Conservation (phyloP, 1,140 invertebrate genomes). For the Drosophila nigrodunni region DNA sequence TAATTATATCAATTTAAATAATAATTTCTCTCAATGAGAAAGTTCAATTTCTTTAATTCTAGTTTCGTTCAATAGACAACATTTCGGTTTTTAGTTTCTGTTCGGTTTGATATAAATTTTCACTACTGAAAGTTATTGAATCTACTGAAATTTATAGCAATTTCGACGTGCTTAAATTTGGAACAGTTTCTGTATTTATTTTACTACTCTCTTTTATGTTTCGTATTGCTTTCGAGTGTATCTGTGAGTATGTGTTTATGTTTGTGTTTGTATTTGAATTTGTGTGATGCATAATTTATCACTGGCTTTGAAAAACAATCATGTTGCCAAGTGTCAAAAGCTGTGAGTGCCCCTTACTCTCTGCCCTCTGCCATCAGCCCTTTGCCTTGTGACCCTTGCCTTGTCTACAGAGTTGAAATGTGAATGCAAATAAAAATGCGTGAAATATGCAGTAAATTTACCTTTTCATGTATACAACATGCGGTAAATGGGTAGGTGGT, state of each 20-base stretch:
- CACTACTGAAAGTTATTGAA: no score
- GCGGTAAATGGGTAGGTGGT: conserved; percentile 17
- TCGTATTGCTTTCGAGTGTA: no score
- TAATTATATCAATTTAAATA: no score
- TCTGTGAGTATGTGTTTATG: conserved; percentile 16
- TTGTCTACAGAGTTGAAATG: conserved; percentile 29
- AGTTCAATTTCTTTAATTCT: no score
- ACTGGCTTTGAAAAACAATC: conserved; percentile 77
- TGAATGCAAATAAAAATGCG: conserved; percentile 75
- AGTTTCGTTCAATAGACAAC: no score
- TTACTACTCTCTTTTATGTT: neutral
- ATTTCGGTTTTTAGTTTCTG: no score
- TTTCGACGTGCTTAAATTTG: conserved; percentile 10
- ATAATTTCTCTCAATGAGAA: no score
- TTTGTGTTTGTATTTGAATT: conserved; percentile 44
- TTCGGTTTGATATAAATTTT: no score
- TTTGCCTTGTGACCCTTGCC: conserved; percentile 5
- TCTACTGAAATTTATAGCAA: no score
- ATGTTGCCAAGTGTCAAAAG: conserved; percentile 80
- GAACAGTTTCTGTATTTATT: conserved; percentile 36
- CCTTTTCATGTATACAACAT: conserved; percentile 46
- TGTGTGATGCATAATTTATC: conserved; percentile 76
- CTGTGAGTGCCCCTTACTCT: conserved; percentile 37
- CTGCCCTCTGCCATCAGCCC: conserved; percentile 3
- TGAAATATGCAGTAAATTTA: conserved; percentile 75